These are phyloP conservation scores for Amitus sp. DNA, from an alignment of 2,888 invertebrate species.

Conservation along the genomic window DNA sequence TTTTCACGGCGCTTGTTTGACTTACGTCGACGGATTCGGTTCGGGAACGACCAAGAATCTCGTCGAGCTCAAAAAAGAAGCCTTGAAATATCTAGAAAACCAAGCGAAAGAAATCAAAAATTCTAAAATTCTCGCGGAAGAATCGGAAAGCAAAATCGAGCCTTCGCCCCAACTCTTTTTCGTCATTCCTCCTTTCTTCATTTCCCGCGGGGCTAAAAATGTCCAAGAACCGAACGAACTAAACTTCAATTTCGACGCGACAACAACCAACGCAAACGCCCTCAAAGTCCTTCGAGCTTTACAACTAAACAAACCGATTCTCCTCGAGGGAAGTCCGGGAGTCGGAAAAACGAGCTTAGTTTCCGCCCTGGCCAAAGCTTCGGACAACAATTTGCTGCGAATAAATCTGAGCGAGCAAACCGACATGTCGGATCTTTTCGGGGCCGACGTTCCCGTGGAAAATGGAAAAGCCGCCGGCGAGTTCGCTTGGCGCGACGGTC, in stretches of 20 bases:
- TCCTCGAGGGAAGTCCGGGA: conserved; percentile 97
- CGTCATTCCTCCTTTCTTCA: conserved; percentile 83
- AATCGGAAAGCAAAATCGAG: too few relatives aligned
- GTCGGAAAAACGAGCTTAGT: conserved; percentile 98
- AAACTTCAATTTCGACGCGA: conserved; percentile 78
- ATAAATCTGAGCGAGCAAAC: conserved; percentile 99
- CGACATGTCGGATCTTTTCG: conserved; percentile 97
- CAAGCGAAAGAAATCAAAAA: conserved; percentile 65
- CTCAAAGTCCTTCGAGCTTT: conserved; percentile 87
- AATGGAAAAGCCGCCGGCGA: conserved; percentile 84
- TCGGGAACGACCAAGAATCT: conserved; percentile 75
- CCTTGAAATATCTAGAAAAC: conserved; percentile 70
- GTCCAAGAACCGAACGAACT: conserved; percentile 35
- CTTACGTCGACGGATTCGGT: conserved; percentile 92
- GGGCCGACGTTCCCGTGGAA: conserved; percentile 95
- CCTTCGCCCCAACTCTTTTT: conserved; percentile 70
- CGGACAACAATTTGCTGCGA: conserved; percentile 86
- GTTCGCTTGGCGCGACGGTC: conserved; percentile 97
- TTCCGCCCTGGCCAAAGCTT: conserved; percentile 84
- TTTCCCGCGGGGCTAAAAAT: too few relatives aligned
- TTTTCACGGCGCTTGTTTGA: conserved; percentile 90
- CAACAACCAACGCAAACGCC: conserved; percentile 84
- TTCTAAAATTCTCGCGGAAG: conserved; percentile 23
- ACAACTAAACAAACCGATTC: conserved; percentile 89
- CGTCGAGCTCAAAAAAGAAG: conserved; percentile 64